Conservation (phyloP, 2,888 invertebrate genomes). For the Pyrrhosoma nymphula region DNA sequence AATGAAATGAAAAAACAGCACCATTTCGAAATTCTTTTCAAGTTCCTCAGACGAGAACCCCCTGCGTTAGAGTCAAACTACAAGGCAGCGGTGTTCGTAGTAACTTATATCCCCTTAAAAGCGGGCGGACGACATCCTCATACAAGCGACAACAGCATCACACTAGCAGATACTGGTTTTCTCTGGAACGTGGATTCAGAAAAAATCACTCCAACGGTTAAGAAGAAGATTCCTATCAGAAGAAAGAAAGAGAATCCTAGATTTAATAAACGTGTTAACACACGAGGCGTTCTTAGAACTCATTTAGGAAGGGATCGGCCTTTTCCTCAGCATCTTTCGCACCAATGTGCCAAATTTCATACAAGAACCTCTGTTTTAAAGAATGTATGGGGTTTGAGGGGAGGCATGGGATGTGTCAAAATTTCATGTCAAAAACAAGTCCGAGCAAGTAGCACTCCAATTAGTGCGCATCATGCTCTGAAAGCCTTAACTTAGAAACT, state of each 20-base stretch:
- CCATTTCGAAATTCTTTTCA: too few relatives aligned
- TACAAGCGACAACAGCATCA: neutral
- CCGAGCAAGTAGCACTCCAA: too few relatives aligned
- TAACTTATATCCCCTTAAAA: neutral
- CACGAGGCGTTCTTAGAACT: neutral
- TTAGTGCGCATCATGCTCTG: too few relatives aligned
- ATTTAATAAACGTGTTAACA: neutral
- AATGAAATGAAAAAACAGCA: too few relatives aligned
- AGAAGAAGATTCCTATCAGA: neutral
- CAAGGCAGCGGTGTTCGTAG: too few relatives aligned
- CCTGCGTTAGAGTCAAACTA: too few relatives aligned
- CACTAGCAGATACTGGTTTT: neutral
- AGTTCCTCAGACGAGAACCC: too few relatives aligned
- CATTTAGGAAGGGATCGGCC: neutral
- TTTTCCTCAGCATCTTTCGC: neutral
- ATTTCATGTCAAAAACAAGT: too few relatives aligned
- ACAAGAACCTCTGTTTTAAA: neutral
- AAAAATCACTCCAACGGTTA: neutral
- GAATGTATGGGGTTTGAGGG: neutral
- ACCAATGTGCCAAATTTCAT: neutral
- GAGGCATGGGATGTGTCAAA: too few relatives aligned
- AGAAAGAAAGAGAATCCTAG: neutral
- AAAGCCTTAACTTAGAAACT: too few relatives aligned
- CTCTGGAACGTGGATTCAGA: neutral
- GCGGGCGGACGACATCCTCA: too few relatives aligned